These are phyloP conservation scores for Benthosema pterotum DNA, from an alignment of 2,797 vertebrate species.

Conservation along the genomic window DNA sequence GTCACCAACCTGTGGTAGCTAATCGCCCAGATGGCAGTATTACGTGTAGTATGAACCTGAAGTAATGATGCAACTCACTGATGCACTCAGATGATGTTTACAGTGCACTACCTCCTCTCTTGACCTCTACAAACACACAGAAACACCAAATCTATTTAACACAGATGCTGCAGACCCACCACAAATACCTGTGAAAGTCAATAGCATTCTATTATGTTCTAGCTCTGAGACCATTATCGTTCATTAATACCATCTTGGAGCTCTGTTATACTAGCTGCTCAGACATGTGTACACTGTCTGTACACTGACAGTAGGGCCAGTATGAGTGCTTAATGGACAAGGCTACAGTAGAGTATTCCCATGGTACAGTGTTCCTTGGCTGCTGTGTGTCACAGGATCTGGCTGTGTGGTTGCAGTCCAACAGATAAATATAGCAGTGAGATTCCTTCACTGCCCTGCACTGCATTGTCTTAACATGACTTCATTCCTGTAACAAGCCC, in stretches of 20 bases:
- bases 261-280: conserved; percentile 1
- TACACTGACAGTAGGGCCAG: neutral
- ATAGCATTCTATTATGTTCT: neutral
- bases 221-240: neutral
- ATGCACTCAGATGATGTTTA: too few relatives aligned
- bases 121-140: too few relatives aligned
- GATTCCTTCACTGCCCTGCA: conserved; percentile 22
- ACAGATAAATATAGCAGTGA: conserved; percentile 53
- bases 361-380: conserved; percentile 1
- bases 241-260: neutral
- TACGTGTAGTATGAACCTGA: too few relatives aligned
- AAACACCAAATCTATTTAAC: too few relatives aligned
- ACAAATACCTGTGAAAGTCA: neutral
- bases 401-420: conserved; percentile 20
- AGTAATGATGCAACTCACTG: too few relatives aligned
- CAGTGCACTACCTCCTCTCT: too few relatives aligned
- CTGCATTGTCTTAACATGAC: conserved; percentile 53
- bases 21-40: too few relatives aligned
- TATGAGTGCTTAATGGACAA: neutral
- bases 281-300: neutral
- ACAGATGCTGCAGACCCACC: neutral
- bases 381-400: conserved; percentile 10
- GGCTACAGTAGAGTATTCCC: neutral
- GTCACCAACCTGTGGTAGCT: too few relatives aligned
- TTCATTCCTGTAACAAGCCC: conserved; percentile 47